phyloP scores from a whole-genome alignment of 2,797 vertebrate species.

The Sebastes matsubarae region DNA sequence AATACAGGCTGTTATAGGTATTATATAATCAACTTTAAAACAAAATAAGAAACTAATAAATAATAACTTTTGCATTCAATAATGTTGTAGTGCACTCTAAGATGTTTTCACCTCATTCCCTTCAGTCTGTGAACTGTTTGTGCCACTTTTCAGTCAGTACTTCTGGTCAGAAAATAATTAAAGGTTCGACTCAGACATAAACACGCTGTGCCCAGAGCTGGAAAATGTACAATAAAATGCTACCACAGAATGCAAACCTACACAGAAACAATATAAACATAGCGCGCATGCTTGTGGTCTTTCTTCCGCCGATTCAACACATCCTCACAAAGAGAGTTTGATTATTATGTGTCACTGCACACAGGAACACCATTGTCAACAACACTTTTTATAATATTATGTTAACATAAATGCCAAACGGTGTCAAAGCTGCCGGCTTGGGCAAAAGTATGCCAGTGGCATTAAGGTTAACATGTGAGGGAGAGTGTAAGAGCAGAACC shows the following conservation, averaged over 20 bases:
- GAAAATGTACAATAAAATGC: not conserved
- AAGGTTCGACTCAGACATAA: not conserved
- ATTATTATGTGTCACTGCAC: not conserved
- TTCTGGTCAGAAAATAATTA: conserved; percentile 7
- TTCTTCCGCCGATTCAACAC: conserved; percentile 6
- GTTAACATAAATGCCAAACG: not conserved
- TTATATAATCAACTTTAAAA: not conserved
- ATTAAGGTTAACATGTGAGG: not conserved
- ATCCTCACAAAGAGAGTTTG: not conserved
- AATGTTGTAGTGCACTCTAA: not conserved
- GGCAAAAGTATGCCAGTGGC: not conserved
- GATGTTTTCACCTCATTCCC: not conserved
- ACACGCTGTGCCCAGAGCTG: not conserved
- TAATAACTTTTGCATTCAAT: not conserved
- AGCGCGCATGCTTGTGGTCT: not conserved
- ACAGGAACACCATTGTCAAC: not conserved
- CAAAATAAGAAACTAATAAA: not conserved
- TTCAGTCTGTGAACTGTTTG: not conserved
- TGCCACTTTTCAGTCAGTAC: not conserved
- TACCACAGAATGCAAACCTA: not conserved
- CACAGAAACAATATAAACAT: not conserved
- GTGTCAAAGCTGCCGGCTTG: not conserved
- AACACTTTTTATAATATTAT: not conserved
- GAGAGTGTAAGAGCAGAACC: conserved; percentile 26
- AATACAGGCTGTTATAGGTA: not conserved